These are phyloP conservation scores for Clepsis dumicolana DNA, from an alignment of 2,888 invertebrate genomes.

Conservation along the genomic window DNA sequence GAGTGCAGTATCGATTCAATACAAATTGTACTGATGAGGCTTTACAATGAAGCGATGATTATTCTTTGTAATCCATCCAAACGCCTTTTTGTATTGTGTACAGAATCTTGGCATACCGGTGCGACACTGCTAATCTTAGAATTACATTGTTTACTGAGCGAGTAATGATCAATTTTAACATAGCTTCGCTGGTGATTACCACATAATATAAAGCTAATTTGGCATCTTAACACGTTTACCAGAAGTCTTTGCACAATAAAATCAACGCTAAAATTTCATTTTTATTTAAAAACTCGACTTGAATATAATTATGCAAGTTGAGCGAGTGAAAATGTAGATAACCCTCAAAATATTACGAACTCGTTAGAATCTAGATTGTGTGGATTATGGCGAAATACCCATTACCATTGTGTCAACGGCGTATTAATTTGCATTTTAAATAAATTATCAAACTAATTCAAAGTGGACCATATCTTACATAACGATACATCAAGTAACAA, in stretches of 20 bases:
- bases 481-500: background rate
- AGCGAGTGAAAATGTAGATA: constrained; percentile 1
- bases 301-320: constrained; percentile 15
- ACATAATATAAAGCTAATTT: background rate
- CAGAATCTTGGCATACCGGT: too few species aligned
- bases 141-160: too few species aligned
- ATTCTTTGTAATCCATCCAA: background rate
- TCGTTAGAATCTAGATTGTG: too few species aligned
- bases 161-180: too few species aligned
- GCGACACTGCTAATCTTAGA: too few species aligned
- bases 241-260: too few species aligned
- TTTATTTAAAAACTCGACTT: background rate
- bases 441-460: background rate
- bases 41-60: background rate
- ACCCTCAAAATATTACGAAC: background rate
- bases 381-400: constrained; percentile 12
- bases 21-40: background rate
- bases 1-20: background rate
- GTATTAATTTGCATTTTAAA: constrained; percentile 10
- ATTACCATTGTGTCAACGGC: constrained; percentile 16
- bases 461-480: background rate
- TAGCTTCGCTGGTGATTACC: background rate
- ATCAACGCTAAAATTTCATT: background rate
- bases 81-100: too few species aligned
- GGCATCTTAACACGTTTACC: too few species aligned